Conservation (phyloP, 2,888 invertebrate genomes). For the Acleris sparsana region DNA sequence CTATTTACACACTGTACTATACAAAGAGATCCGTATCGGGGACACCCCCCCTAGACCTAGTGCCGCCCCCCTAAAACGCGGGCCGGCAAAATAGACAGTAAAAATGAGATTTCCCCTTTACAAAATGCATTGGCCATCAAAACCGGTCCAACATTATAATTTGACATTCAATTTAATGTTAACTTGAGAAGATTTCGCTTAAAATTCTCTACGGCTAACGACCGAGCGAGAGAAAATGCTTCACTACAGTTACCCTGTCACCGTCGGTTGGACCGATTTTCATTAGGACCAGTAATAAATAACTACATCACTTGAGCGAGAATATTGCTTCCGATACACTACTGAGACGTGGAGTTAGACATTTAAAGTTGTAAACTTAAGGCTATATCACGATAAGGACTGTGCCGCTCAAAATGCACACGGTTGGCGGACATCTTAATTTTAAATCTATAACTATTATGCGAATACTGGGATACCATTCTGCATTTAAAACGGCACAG, state of each 20-base stretch:
- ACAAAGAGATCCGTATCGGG: conserved; percentile 36
- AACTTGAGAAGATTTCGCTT: too few species aligned
- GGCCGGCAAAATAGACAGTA: conserved; percentile 30
- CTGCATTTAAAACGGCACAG: not conserved
- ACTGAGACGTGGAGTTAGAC: too few species aligned
- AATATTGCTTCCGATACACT: conserved; percentile 23
- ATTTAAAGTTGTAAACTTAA: too few species aligned
- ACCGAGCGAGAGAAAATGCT: not conserved
- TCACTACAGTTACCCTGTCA: conserved; percentile 36
- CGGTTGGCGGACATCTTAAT: not conserved
- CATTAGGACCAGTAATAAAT: conserved; percentile 23
- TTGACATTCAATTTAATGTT: conserved; percentile 13
- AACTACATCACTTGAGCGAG: conserved; percentile 17
- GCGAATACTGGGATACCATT: not conserved
- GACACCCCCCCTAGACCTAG: conserved; percentile 4
- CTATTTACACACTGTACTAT: conserved; percentile 53
- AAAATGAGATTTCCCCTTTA: conserved; percentile 38
- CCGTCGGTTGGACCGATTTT: conserved; percentile 35
- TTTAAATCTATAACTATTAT: not conserved
- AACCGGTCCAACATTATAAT: conserved; percentile 24
- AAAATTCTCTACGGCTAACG: too few species aligned
- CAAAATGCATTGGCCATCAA: conserved; percentile 27
- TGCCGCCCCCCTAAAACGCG: conserved; percentile 48
- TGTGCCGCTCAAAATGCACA: not conserved
- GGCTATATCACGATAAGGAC: not conserved